Evolutionary conservation across 2,888 invertebrate genomes (phyloP).

Genomic region (Cistogaster globosa): DNA sequence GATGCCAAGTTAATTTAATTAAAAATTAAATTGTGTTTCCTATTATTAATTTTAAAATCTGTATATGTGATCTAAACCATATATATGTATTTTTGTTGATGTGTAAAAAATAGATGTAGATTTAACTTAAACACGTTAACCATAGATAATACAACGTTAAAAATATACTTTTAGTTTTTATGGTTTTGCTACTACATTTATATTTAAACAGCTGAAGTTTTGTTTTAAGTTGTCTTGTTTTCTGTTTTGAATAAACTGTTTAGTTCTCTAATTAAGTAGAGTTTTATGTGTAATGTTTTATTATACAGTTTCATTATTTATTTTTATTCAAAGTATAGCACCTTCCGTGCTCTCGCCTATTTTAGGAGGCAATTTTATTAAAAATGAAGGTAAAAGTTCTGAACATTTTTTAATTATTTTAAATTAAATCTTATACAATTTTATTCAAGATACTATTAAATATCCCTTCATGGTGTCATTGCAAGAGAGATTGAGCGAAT

Average conservation of each 20-base stretch:
- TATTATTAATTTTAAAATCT: neutral
- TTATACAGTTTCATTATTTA: conserved; percentile 46
- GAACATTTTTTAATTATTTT: neutral
- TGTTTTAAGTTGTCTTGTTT: conserved; percentile 11
- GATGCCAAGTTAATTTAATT: conserved; percentile 19
- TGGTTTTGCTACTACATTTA: neutral
- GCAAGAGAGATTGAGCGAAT: conserved; percentile 75
- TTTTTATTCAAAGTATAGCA: conserved; percentile 71
- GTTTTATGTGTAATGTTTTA: conserved; percentile 46
- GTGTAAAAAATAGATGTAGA: neutral
- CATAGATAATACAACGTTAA: neutral
- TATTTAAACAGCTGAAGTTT: conserved; percentile 60
- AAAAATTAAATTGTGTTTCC: neutral
- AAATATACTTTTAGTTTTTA: neutral
- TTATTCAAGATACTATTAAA: conserved; percentile 70
- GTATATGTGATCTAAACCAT: no score
- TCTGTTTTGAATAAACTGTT: conserved; percentile 2
- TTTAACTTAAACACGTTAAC: neutral
- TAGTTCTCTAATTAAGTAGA: conserved; percentile 1
- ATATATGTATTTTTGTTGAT: neutral
- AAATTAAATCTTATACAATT: neutral
- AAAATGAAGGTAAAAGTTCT: conserved; percentile 73
- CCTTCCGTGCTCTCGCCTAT: conserved; percentile 75
- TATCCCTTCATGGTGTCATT: conserved; percentile 81
- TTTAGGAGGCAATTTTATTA: conserved; percentile 77